These are phyloP conservation scores for Alethe castanea DNA, from an alignment of 2,113 vertebrate genomes.

Conservation along the genomic window DNA sequence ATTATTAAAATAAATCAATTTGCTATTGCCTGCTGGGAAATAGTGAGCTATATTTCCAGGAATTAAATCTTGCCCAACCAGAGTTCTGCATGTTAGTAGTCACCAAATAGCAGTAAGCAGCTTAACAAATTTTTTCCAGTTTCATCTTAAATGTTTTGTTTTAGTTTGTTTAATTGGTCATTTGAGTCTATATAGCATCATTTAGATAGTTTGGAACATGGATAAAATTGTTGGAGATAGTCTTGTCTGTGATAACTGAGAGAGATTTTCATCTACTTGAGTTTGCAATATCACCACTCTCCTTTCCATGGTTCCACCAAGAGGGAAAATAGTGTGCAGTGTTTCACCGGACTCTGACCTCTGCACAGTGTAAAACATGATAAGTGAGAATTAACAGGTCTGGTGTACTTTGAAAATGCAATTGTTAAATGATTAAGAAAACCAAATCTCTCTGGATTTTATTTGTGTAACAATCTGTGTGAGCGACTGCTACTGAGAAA, in stretches of 20 bases:
- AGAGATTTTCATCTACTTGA: background rate
- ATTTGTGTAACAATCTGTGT: background rate
- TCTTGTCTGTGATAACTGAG: background rate
- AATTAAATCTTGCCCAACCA: background rate
- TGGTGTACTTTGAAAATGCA: background rate
- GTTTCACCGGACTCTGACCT: background rate
- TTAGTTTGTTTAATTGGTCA: background rate
- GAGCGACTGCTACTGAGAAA: background rate
- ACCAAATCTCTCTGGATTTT: background rate
- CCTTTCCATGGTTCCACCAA: background rate
- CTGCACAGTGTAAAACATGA: background rate
- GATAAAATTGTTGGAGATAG: background rate
- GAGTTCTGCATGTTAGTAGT: background rate
- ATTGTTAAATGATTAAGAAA: background rate
- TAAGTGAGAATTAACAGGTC: background rate
- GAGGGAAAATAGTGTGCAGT: background rate
- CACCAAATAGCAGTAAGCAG: background rate
- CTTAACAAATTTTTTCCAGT: background rate
- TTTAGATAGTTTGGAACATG: background rate
- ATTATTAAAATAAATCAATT: background rate
- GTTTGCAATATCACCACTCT: background rate
- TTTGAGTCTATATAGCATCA: background rate
- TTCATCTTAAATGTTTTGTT: background rate
- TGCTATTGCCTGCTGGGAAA: background rate
- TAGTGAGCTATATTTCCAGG: background rate